Evolutionary conservation across 2,797 vertebrate genomes (phyloP).

Genomic region (Sciurus carolinensis): DNA sequence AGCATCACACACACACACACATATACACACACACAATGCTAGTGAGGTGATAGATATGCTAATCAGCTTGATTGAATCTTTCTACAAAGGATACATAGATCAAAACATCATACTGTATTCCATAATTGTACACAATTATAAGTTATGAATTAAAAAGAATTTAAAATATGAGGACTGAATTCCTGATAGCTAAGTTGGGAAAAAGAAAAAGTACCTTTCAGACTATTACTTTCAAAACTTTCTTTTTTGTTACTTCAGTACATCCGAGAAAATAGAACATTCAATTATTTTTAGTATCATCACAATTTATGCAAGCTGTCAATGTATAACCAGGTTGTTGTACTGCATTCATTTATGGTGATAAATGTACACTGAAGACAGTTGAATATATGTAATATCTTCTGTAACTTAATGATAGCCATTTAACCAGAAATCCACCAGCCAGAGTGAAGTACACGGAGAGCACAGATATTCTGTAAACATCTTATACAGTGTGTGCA

Average conservation of each 20-base stretch:
- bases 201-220: not conserved
- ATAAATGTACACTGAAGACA: not conserved
- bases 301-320: not conserved
- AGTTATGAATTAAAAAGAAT: not conserved
- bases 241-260: conserved; percentile 2
- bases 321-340: not conserved
- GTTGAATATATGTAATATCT: not conserved
- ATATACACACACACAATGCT: not conserved
- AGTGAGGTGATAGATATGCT: not conserved
- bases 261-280: not conserved
- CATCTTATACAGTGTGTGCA: too few relatives aligned
- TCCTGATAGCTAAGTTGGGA: not conserved
- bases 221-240: not conserved
- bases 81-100: not conserved
- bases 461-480: not conserved
- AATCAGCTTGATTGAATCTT: not conserved
- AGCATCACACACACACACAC: too few relatives aligned
- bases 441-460: fast-evolving
- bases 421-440: not conserved
- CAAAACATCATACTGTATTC: not conserved
- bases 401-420: not conserved
- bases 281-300: not conserved
- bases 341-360: not conserved
- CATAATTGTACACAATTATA: not conserved
- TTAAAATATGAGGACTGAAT: not conserved